These are phyloP conservation scores for Archocentrus centrarchus DNA, from an alignment of 2,113 vertebrate species.

Conservation along the genomic window DNA sequence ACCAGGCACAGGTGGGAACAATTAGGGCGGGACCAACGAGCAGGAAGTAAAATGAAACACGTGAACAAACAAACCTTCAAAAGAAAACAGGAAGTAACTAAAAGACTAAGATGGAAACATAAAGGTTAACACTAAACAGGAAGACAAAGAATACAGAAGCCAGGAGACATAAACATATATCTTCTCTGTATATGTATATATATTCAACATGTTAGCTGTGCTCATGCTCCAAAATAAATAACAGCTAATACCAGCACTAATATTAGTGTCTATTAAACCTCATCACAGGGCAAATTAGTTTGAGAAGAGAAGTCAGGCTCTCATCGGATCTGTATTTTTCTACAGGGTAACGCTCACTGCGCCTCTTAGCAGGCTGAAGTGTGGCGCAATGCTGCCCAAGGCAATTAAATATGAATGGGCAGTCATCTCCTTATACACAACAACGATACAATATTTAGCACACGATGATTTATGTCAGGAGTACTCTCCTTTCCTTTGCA, in stretches of 20 bases:
- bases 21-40: too few relatives aligned
- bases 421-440: constrained; percentile 68
- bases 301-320: background rate
- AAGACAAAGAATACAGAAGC: too few relatives aligned
- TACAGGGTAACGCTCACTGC: background rate
- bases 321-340: constrained; percentile 5
- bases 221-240: background rate
- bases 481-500: constrained; percentile 42
- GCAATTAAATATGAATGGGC: constrained; percentile 72
- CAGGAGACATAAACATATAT: too few relatives aligned
- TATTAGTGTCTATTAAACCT: background rate
- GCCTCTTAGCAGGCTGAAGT: background rate
- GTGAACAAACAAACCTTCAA: too few relatives aligned
- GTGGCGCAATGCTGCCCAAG: constrained; percentile 18
- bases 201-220: background rate
- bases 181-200: too few relatives aligned
- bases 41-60: too few relatives aligned
- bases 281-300: background rate
- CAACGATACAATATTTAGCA: constrained; percentile 72
- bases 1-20: too few relatives aligned
- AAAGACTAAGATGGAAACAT: too few relatives aligned
- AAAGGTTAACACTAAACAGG: too few relatives aligned
- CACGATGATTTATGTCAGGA: constrained; percentile 56
- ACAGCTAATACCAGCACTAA: background rate
- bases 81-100: too few relatives aligned